Conservation (phyloP, 2,888 invertebrate species). For the Caenorhabditis sp. region DNA sequence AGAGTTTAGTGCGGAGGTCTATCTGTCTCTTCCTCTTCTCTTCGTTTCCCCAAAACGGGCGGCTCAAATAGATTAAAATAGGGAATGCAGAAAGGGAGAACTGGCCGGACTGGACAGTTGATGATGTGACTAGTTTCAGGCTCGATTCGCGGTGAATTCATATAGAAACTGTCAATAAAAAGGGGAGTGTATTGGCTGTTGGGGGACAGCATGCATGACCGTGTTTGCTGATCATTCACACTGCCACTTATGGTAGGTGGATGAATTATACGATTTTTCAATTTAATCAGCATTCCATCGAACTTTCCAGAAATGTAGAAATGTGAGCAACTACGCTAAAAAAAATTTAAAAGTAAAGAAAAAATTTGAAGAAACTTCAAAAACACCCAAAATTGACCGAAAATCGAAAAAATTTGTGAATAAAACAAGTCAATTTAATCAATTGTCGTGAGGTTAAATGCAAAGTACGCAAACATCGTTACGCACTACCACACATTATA, state of each 20-base stretch:
- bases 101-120: conserved; percentile 30
- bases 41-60: not conserved
- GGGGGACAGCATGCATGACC: conserved; percentile 45
- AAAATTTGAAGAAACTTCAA: no score
- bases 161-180: conserved; percentile 43
- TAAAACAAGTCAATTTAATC: no score
- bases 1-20: conserved; percentile 5
- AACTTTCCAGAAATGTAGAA: no score
- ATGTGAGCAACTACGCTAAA: no score
- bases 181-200: conserved; percentile 14
- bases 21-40: no score
- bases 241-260: not conserved
- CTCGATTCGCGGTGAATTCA: not conserved
- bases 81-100: conserved; percentile 19
- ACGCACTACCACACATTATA: no score
- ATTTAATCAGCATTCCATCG: no score
- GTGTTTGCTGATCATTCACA: conserved; percentile 46
- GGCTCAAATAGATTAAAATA: conserved; percentile 59
- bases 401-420: no score
- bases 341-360: no score
- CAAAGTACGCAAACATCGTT: no score
- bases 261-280: not conserved
- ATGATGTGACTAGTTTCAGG: conserved; percentile 48
- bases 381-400: no score
- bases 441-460: no score